Evolutionary conservation across 2,797 vertebrate species (phyloP).

Genomic region (Cirrhinus mrigala): DNA sequence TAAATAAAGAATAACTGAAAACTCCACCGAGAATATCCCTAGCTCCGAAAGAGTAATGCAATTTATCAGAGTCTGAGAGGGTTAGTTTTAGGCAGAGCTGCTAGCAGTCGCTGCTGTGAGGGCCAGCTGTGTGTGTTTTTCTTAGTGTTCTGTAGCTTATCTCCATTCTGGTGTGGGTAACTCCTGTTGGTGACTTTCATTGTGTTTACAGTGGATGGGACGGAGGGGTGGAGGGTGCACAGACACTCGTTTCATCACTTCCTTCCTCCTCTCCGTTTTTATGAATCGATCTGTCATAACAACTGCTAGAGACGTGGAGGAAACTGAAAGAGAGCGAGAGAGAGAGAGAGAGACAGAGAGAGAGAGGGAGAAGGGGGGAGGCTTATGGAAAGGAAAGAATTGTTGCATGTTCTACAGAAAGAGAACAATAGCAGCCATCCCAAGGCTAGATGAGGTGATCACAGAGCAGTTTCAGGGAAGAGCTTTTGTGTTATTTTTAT

Average conservation of each 20-base stretch:
- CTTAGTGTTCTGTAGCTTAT: conserved; percentile 47
- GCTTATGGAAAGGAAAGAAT: conserved; percentile 46
- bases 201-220: conserved; percentile 71
- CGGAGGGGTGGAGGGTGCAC: conserved; percentile 60
- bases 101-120: neutral
- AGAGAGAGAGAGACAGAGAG: conserved; percentile 49
- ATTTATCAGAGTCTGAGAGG: neutral
- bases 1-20: conserved; percentile 18
- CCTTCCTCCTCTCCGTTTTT: conserved; percentile 75
- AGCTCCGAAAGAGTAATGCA: neutral
- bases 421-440: conserved; percentile 60
- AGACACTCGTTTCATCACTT: conserved; percentile 79
- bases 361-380: conserved; percentile 21
- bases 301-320: conserved; percentile 67
- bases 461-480: conserved; percentile 37
- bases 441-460: conserved; percentile 60
- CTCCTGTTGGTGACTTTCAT: conserved; percentile 68
- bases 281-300: conserved; percentile 75
- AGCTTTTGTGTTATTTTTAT: conserved; percentile 55
- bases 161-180: conserved; percentile 27
- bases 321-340: conserved; percentile 63
- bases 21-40: neutral
- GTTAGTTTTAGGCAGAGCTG: conserved; percentile 15
- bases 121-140: conserved; percentile 37
- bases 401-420: conserved; percentile 52